Percentiles rank a stretch among this genome's conserved stretches.
These are phyloP conservation scores for Darwinula stevensoni DNA, from an alignment of 2,888 invertebrate species.

Conservation along the genomic window DNA sequence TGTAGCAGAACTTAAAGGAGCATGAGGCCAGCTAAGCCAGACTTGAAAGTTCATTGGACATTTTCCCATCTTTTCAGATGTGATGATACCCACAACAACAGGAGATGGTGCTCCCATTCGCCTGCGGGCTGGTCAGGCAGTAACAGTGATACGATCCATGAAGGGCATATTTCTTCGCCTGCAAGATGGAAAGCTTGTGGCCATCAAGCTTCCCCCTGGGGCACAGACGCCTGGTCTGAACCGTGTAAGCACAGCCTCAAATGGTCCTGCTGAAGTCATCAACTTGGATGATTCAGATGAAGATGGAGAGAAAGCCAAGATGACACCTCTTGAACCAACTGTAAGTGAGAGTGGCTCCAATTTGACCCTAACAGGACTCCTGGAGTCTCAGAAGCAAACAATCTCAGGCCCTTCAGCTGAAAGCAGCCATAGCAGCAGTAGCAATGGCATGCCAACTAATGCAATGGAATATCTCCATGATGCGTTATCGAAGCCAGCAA, in stretches of 20 bases:
- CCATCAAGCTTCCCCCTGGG: slow-evolving; percentile 24
- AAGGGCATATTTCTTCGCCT: slow-evolving; percentile 88
- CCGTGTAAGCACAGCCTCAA: not conserved
- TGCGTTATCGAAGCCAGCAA: too few relatives aligned
- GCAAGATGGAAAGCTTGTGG: slow-evolving; percentile 77
- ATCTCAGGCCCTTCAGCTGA: too few relatives aligned
- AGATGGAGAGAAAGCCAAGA: not conserved
- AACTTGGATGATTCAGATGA: slow-evolving; percentile 1
- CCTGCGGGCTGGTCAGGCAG: slow-evolving; percentile 71
- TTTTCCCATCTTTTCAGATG: slow-evolving; percentile 25
- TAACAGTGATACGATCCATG: slow-evolving; percentile 74
- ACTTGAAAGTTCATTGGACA: too few relatives aligned
- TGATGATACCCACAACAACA: slow-evolving; percentile 70
- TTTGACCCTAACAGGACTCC: too few relatives aligned
- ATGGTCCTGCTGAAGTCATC: not conserved
- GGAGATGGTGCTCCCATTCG: slow-evolving; percentile 66
- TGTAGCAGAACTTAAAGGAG: too few relatives aligned
- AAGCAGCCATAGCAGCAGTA: too few relatives aligned
- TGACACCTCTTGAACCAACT: too few relatives aligned
- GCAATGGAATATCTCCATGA: too few relatives aligned
- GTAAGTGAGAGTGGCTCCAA: too few relatives aligned
- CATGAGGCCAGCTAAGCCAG: too few relatives aligned
- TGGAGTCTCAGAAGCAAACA: too few relatives aligned
- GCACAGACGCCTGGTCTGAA: not conserved
- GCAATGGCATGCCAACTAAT: too few relatives aligned